Conservation (phyloP, 2,113 vertebrate genomes). For the Aegithalos caudatus region DNA sequence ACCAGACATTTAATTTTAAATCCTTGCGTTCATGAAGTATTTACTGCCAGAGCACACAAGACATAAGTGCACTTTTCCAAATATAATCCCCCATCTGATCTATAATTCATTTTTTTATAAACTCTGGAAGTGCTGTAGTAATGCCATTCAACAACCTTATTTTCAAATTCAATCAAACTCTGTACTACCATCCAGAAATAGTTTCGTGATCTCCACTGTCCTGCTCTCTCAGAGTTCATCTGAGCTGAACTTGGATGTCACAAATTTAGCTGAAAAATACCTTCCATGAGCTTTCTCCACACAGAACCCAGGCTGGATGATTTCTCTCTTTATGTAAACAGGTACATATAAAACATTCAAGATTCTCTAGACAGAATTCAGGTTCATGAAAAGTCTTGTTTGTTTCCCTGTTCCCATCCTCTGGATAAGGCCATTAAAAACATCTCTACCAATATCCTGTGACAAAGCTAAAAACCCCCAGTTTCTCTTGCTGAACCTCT, state of each 20-base stretch:
- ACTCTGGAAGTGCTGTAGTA: background rate
- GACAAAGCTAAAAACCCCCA: background rate
- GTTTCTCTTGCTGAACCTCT: background rate
- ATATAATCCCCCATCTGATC: conserved; percentile 24
- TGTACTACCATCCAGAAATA: background rate
- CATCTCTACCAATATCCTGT: background rate
- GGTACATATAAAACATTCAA: background rate
- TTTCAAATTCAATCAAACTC: background rate
- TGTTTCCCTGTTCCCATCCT: background rate
- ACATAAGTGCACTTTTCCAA: background rate
- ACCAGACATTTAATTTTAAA: conserved; percentile 9
- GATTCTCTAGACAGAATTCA: background rate
- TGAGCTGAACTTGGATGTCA: background rate
- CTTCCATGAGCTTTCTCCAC: background rate
- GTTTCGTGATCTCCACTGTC: background rate
- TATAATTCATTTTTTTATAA: conserved; percentile 32
- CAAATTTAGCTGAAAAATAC: background rate
- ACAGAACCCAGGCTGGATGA: background rate
- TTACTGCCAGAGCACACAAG: conserved; percentile 9
- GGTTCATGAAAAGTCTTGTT: background rate
- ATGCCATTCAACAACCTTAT: background rate
- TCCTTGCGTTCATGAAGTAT: background rate
- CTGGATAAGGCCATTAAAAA: background rate
- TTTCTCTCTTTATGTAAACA: background rate
- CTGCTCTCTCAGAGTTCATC: background rate